These are phyloP conservation scores for Cyanoramphus novaezelandiae DNA, from an alignment of 2,113 vertebrate genomes.

Conservation along the genomic window DNA sequence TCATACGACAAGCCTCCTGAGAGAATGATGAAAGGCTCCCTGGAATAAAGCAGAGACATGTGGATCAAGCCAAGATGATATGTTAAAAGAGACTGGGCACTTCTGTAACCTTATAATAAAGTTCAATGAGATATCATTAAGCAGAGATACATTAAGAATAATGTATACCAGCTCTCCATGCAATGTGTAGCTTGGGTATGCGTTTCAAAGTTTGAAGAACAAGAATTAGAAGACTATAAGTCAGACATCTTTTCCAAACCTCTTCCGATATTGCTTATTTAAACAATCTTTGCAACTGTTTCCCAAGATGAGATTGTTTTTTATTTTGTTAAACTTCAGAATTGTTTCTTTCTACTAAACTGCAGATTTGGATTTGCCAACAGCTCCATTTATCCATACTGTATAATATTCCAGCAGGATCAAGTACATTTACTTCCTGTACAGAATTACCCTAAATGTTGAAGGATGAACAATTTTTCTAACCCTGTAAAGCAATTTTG, in stretches of 20 bases:
- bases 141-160: background rate
- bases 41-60: constrained; percentile 67
- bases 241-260: background rate
- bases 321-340: background rate
- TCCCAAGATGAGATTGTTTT: background rate
- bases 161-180: background rate
- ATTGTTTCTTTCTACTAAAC: background rate
- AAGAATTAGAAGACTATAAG: background rate
- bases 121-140: background rate
- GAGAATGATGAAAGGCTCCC: constrained; percentile 97
- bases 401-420: background rate
- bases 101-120: background rate
- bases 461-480: background rate
- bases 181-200: background rate
- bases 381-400: background rate
- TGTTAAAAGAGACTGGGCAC: accelerated
- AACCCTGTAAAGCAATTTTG: background rate
- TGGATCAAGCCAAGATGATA: background rate
- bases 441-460: background rate
- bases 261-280: background rate
- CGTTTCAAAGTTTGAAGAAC: background rate
- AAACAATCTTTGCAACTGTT: background rate
- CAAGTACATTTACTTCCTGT: background rate
- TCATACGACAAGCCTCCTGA: constrained; percentile 97
- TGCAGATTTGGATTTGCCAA: background rate